Evolutionary conservation across 1,140 invertebrate species (phyloP).

Genomic region (Halesus radiatus): DNA sequence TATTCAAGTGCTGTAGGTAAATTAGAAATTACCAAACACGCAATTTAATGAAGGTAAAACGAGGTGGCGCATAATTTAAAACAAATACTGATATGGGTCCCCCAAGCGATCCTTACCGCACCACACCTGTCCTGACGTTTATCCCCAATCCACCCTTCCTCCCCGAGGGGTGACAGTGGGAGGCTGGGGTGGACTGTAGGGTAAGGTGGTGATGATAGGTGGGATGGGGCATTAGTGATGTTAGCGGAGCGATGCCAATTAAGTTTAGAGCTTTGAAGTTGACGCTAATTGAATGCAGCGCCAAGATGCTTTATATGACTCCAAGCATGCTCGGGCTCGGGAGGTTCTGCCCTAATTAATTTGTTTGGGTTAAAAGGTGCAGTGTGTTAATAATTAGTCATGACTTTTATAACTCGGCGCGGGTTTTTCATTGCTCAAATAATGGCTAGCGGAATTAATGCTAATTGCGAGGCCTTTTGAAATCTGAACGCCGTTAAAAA

Average conservation of each 20-base stretch:
- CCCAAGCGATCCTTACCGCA: conserved; percentile 25
- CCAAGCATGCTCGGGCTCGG: conserved; percentile 5
- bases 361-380: conserved; percentile 25
- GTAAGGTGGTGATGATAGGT: not conserved
- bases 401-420: not conserved
- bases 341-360: conserved; percentile 17
- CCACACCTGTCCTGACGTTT: conserved; percentile 21
- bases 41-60: conserved; percentile 30
- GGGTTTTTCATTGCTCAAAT: no score
- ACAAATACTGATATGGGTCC: conserved; percentile 37
- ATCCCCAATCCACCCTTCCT: not conserved
- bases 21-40: conserved; percentile 29
- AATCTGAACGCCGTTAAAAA: no score
- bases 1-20: no score
- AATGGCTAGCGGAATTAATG: no score
- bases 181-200: not conserved
- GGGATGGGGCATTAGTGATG: conserved; percentile 34
- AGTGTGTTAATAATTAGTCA: conserved; percentile 21
- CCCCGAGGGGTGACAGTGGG: not conserved
- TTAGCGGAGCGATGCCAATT: conserved; percentile 46
- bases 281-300: conserved; percentile 39
- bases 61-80: conserved; percentile 38
- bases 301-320: conserved; percentile 30
- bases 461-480: no score
- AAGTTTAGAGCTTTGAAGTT: conserved; percentile 44